Evolutionary conservation across 1,140 invertebrate genomes (phyloP).

Genomic region (Bombus haemorrhoidalis): DNA sequence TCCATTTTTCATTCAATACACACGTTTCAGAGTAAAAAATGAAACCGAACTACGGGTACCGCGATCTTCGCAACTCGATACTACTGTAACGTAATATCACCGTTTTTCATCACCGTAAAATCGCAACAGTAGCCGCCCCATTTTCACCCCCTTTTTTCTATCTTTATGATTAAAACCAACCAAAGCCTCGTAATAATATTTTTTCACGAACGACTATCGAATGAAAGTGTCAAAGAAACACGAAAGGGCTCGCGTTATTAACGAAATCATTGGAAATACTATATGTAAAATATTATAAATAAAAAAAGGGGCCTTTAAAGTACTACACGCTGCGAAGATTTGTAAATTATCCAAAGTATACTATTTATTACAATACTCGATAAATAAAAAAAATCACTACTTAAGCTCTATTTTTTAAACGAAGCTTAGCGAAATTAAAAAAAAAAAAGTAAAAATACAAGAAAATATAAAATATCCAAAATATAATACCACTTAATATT

Average conservation of each 20-base stretch:
- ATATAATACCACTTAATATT: not conserved
- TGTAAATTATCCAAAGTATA: not conserved
- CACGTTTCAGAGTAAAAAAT: not conserved
- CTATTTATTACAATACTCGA: too few relatives aligned
- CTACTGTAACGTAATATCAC: constrained; percentile 28
- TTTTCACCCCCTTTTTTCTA: not conserved
- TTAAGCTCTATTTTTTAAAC: not conserved
- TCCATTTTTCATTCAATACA: not conserved
- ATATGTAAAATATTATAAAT: too few relatives aligned
- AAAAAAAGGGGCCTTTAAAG: too few relatives aligned
- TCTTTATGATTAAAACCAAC: not conserved
- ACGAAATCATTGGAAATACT: not conserved
- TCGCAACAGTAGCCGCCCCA: not conserved
- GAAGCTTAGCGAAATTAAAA: not conserved
- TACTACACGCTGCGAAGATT: not conserved
- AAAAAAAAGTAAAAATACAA: not conserved
- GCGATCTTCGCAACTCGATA: constrained; percentile 7
- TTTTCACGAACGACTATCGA: not conserved
- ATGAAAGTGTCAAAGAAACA: not conserved
- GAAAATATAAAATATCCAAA: not conserved
- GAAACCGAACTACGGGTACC: not conserved
- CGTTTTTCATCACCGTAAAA: not conserved
- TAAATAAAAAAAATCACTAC: too few relatives aligned
- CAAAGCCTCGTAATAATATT: constrained; percentile 2
- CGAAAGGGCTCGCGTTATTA: not conserved